Evolutionary conservation across 2,888 invertebrate species (phyloP).

Genomic region (Camptogramma bilineatum): DNA sequence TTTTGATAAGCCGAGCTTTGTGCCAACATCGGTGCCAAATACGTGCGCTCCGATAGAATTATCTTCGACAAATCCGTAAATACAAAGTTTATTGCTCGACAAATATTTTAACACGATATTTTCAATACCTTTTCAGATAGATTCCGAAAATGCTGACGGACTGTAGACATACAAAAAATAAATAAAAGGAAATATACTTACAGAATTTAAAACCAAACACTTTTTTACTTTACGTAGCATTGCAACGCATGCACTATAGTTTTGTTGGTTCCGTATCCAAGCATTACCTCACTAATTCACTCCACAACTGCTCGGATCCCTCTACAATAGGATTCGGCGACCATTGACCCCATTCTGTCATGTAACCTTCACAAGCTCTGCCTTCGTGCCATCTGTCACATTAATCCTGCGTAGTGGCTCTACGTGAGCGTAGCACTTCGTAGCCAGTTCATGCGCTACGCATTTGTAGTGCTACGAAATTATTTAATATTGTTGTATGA

Average conservation of each 20-base stretch:
- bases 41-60: conserved; percentile 10
- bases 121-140: not conserved
- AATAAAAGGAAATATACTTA: too few relatives aligned
- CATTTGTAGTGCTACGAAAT: not conserved
- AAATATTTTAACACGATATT: not conserved
- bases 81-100: conserved; percentile 3
- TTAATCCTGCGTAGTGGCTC: conserved; percentile 30
- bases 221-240: too few relatives aligned
- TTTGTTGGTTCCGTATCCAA: too few relatives aligned
- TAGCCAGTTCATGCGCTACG: conserved; percentile 12
- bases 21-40: conserved; percentile 26
- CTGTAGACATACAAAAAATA: too few relatives aligned
- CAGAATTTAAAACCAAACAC: too few relatives aligned
- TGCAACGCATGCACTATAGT: too few relatives aligned
- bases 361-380: conserved; percentile 14
- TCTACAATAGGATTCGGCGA: not conserved
- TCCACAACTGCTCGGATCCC: not conserved
- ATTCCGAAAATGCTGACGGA: too few relatives aligned
- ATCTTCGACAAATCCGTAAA: conserved; percentile 1
- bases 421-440: conserved; percentile 30
- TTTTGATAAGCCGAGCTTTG: conserved; percentile 24
- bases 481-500: conserved; percentile 1
- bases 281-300: too few relatives aligned
- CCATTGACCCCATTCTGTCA: conserved; percentile 23
- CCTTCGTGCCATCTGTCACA: conserved; percentile 29